These are phyloP conservation scores for Aphaenogaster rudis DNA, from an alignment of 1,140 invertebrate genomes.

Conservation along the genomic window DNA sequence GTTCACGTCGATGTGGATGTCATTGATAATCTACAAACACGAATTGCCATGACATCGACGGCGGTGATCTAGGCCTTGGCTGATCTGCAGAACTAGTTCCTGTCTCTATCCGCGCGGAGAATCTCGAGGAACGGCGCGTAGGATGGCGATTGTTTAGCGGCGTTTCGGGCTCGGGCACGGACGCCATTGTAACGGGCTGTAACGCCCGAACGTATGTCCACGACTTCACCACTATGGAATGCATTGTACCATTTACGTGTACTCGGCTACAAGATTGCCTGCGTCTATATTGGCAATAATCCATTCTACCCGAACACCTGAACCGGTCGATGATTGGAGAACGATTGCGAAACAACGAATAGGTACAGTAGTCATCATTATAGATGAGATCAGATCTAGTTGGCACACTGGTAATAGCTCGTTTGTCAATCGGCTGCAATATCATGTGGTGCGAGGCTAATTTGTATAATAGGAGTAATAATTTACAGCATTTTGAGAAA, in stretches of 20 bases:
- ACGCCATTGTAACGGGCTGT: constrained; percentile 69
- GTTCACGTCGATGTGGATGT: constrained; percentile 8
- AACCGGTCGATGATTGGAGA: constrained; percentile 29
- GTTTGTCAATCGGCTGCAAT: neutral
- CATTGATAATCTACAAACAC: constrained; percentile 53
- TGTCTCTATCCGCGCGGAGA: constrained; percentile 66
- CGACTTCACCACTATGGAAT: constrained; percentile 58
- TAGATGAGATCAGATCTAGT: constrained; percentile 39
- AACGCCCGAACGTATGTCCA: constrained; percentile 61
- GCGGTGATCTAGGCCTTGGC: constrained; percentile 73
- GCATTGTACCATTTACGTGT: constrained; percentile 19
- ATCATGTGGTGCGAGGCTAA: constrained; percentile 1
- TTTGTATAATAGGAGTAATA: neutral
- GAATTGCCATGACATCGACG: constrained; percentile 73
- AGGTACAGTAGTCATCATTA: constrained; percentile 45
- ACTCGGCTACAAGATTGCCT: neutral
- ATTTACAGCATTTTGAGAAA: neutral
- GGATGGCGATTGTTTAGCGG: constrained; percentile 73
- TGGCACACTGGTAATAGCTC: constrained; percentile 31
- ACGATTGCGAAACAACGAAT: constrained; percentile 32
- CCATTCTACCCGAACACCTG: constrained; percentile 31
- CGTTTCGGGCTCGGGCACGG: constrained; percentile 54
- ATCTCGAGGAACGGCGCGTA: constrained; percentile 71
- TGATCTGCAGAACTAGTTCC: constrained; percentile 72
- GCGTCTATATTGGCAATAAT: constrained; percentile 23